Evolutionary conservation across 2,113 vertebrate genomes (phyloP), one percentile per base, ranked within the genome.

Genomic region (Synchiropus splendidus): DNA sequence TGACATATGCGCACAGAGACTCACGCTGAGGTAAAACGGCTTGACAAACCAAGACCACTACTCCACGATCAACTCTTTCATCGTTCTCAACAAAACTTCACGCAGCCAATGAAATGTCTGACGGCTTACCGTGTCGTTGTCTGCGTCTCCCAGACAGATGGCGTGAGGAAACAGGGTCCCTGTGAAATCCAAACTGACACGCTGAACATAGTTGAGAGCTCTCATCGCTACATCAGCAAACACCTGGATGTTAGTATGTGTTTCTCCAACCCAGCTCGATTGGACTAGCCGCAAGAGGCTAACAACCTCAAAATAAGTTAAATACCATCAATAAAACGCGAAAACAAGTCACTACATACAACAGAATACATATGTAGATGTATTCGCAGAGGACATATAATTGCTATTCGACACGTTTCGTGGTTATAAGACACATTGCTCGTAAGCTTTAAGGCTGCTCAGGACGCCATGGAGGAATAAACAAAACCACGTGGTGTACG

Each of bases 161-260:
- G 92, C 93, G 12, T 92, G 88, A 6, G 93, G 91, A 54, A 97
- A 95, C 36, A 97, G 83, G 18, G 88, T 92, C 11, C 92, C 92
- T 2, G 87, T 76, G 42, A 97, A 98, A 12, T 96, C 94, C 61
- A 98, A 75, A 12, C 89, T 87, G 13, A 92, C 87, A 0, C 91
- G 79, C 57, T 92, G 89, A 12, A 95, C 92, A 8, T 90, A 95
- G 58, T 90, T 95, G 6, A 97, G 72, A 0, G 92, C 93, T 1
- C 91, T 72, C 93, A 94, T 97, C 21, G 21, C 21, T 8, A 27
- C 4, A 27, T 5, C 21, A 27, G 8, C 21, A 27, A 27, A 5
- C 4, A 5, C 21, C 8, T 27, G 4, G 8, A 27, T 27, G n/a
- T n/a, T 27, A 4, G 8, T 5, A 27, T 5, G 21, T 39, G 16